Evolutionary conservation across 2,113 vertebrate genomes (phyloP).

Genomic region (Lagenorhynchus albirostris): DNA sequence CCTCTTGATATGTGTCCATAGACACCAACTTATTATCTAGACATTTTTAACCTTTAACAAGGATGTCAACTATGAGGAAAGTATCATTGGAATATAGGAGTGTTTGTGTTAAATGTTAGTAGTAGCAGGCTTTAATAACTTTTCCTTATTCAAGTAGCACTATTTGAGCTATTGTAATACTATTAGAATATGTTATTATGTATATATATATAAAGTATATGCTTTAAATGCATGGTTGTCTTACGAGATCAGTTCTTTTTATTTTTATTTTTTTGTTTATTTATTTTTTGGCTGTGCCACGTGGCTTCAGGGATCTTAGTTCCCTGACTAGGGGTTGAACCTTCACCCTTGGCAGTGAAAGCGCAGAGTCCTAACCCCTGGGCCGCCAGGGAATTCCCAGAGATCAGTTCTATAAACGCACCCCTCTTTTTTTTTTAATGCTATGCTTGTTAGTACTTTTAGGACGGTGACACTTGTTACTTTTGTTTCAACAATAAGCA

Average conservation of each 20-base stretch:
- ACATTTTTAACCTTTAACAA: background rate
- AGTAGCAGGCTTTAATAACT: background rate
- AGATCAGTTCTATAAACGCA: background rate
- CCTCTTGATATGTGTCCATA: background rate
- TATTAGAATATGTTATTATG: background rate
- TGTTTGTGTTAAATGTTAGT: background rate
- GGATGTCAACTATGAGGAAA: background rate
- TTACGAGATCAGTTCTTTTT: background rate
- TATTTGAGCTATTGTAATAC: background rate
- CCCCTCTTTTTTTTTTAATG: background rate
- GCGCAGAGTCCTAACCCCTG: too few relatives aligned
- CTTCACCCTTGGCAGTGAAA: too few relatives aligned
- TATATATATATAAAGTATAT: background rate
- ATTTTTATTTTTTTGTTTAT: too few relatives aligned
- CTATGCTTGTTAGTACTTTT: background rate
- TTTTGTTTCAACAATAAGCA: constrained; percentile 1
- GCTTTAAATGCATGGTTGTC: background rate
- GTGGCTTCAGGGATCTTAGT: too few relatives aligned
- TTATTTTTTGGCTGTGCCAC: too few relatives aligned
- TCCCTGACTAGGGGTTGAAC: too few relatives aligned
- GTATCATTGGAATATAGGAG: background rate
- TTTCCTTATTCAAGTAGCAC: background rate
- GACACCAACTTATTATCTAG: background rate
- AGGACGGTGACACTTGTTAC: background rate
- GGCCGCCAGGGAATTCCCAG: too few relatives aligned